Evolutionary conservation across 1,140 invertebrate species (phyloP), one percentile per base, ranked within the genome.

Genomic region (Magallana gigas): DNA sequence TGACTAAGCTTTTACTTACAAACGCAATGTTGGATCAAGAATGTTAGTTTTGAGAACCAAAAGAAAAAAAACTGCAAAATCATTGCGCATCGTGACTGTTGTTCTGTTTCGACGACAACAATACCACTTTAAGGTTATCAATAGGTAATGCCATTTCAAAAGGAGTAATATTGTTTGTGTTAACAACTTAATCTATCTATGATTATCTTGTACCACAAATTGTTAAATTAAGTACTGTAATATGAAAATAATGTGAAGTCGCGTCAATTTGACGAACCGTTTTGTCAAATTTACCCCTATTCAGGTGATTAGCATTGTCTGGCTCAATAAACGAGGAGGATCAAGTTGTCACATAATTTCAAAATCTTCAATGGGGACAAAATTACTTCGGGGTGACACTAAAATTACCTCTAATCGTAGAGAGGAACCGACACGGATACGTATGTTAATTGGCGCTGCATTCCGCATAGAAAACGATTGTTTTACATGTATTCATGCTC

Each of bases 271-370:
- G 8, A 8, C 23, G 68, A 76, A 7, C 60, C 60, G 14, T 62
- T 62, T 62, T n/a, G 60, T 1, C 14, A 62, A 62, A 11, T 62
- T 62, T 12, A 16, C 60, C 60, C 5, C 60, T 6, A n/a, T 62
- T 29, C 68, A 36, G 68, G 36, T 29, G 9, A 23, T 23, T 76
- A 76, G 23, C 68, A 76, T 76, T 76, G 68, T 76, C 68, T 76
- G 68, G 7, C 8, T 3, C 18, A 11, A 12, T 36, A 12, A 29
- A 76, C 23, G 68, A 29, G 9, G 23, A 29, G 68, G 68, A 76
- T 76, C 68, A 76, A 76, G 68, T 76, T 76, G 68, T 76, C 68
- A 76, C 68, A 76, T 76, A 76, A 76, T 76, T 76, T 76, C 68
- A 76, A 12, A 76, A 18, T 71, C 11, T 76, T 76, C 23, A 29